Conservation (phyloP, 2,797 vertebrate genomes). For the Pipistrellus kuhlii region DNA sequence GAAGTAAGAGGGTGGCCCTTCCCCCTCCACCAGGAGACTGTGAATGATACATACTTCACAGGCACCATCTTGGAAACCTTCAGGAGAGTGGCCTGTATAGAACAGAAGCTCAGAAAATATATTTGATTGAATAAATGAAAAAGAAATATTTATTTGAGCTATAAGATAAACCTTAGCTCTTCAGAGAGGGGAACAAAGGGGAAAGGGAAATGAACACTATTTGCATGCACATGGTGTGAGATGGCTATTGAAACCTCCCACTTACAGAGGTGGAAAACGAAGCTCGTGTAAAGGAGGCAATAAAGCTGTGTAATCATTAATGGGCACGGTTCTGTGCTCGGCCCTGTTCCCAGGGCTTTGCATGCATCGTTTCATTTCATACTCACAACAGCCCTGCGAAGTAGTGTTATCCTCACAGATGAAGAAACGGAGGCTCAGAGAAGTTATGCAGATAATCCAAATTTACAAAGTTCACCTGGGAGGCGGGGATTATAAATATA, state of each 20-base stretch:
- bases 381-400: background rate
- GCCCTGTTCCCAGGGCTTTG: background rate
- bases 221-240: background rate
- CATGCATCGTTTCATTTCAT: background rate
- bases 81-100: background rate
- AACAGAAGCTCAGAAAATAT: background rate
- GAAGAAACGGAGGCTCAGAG: background rate
- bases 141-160: conserved; percentile 16
- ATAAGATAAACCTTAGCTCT: conserved; percentile 17
- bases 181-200: background rate
- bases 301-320: background rate
- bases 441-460: background rate
- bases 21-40: background rate
- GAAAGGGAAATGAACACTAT: background rate
- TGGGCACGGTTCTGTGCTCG: background rate
- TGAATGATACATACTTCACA: background rate
- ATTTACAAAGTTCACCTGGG: background rate
- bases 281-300: background rate
- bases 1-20: background rate
- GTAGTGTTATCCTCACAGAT: background rate
- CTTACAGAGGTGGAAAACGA: background rate
- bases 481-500: background rate
- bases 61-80: background rate
- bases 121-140: conserved; percentile 1
- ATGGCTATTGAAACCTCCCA: too few species aligned